These are phyloP conservation scores for Paralvinella palmiformis DNA, from an alignment of 1,140 invertebrate species.

Conservation along the genomic window DNA sequence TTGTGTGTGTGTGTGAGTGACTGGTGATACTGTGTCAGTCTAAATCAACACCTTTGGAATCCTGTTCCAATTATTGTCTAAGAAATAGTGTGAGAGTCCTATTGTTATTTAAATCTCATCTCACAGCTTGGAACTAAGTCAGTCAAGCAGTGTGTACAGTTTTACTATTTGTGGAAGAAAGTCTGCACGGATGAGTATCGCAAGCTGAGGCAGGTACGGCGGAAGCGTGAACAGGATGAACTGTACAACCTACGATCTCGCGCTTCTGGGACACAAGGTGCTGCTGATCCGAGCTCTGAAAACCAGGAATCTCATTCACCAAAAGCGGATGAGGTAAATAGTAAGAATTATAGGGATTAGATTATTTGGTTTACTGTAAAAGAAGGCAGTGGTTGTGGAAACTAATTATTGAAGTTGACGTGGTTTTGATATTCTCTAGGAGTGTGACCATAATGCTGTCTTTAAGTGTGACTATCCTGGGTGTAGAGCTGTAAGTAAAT, in stretches of 20 bases:
- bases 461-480: background rate
- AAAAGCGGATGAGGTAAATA: too few species aligned
- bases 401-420: background rate
- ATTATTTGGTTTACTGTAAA: too few species aligned
- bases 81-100: too few species aligned
- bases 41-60: too few species aligned
- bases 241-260: constrained; percentile 47
- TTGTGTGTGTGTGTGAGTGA: too few species aligned
- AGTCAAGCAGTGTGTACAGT: constrained; percentile 90
- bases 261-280: constrained; percentile 5
- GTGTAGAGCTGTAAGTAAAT: background rate
- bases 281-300: background rate
- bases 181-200: constrained; percentile 76
- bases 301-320: background rate
- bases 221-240: constrained; percentile 48
- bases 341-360: too few species aligned
- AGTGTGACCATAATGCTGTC: background rate
- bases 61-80: too few species aligned
- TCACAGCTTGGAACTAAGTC: constrained; percentile 81
- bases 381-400: too few species aligned
- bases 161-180: constrained; percentile 96
- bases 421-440: background rate
- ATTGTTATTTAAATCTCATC: too few species aligned
- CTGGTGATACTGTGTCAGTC: too few species aligned
- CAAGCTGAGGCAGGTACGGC: constrained; percentile 55